Conservation (phyloP, 2,113 vertebrate genomes). For the Muntiacus muntjak region DNA sequence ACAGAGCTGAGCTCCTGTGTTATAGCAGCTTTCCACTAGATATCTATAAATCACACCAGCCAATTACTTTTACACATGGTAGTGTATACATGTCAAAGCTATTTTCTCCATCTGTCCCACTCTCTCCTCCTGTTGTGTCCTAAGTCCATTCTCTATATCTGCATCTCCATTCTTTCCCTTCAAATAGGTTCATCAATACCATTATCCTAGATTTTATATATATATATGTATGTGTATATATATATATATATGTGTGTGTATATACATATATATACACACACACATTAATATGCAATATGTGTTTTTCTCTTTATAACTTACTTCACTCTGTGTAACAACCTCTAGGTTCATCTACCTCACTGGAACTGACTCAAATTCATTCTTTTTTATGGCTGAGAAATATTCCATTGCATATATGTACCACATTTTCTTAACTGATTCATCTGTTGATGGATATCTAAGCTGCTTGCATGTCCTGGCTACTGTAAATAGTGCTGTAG, state of each 20-base stretch:
- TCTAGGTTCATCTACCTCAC: background rate
- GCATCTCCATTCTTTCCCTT: background rate
- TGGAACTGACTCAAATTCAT: background rate
- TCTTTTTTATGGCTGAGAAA: background rate
- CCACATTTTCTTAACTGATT: background rate
- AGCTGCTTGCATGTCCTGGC: background rate
- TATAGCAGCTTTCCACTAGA: background rate
- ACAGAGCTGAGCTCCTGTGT: background rate
- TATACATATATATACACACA: background rate
- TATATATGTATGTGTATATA: accelerated
- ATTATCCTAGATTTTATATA: background rate
- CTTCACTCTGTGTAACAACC: background rate
- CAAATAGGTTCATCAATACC: background rate
- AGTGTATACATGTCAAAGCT: background rate
- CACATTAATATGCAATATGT: too few relatives aligned
- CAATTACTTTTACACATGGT: background rate
- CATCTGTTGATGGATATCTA: background rate
- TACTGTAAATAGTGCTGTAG: background rate
- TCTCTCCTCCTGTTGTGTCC: background rate
- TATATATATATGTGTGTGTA: too few relatives aligned
- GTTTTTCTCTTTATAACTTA: too few relatives aligned
- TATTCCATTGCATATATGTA: background rate
- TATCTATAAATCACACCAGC: background rate
- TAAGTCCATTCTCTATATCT: background rate
- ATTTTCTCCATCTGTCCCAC: background rate